Base-by-base conservation (phyloP, 2,888 invertebrate species). In the Gari tellinella region DNA sequence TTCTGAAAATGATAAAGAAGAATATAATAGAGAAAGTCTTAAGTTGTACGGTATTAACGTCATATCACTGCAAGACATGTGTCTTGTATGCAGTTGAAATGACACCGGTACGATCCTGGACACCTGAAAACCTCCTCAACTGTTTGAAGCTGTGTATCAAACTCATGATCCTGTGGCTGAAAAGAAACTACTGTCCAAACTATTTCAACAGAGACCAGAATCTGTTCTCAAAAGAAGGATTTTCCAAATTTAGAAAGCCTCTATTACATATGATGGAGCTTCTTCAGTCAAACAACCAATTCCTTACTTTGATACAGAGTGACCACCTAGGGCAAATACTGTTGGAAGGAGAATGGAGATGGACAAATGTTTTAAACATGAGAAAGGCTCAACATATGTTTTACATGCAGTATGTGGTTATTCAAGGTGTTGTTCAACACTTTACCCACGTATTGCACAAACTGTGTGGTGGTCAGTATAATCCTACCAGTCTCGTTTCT, bases 1-100 rank as follows among this genome's bases (percentile, higher is more conserved):
- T 67, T 8, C 21, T 67, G 15, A 67, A 67, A 19, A 37, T 60
- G 23, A 41, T 67, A 41, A 67, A 48, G 41, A 61, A 60, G 1
- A 23, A 43, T 38, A 5, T 60, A 3, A 40, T 67, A 14, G n/a
- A 61, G 3, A 14, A 17, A 37, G 3, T 15, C 7, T 15, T 45
- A 14, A 45, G 14, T 3, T 5, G 23, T 1, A 12, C 43, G 10
- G 41, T 45, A 1, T 1, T 57, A 14, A 23, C 57, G 1, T 57
- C 57, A 14, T 57, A 57, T 25, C 57, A 57, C 25, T 45, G 45
- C 31, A 57, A 57, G n/a, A 57, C 57, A 25, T 25, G 45, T 17
- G 2, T 57, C 1, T 45, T 57, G 23, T 17, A 57, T 45, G 2
- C 43, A 23, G n/a, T 45, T 12, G 45, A 45, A 26, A 57, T 26